Evolutionary conservation across 2,888 invertebrate species (phyloP).

Genomic region (Gnatocerus cornutus): DNA sequence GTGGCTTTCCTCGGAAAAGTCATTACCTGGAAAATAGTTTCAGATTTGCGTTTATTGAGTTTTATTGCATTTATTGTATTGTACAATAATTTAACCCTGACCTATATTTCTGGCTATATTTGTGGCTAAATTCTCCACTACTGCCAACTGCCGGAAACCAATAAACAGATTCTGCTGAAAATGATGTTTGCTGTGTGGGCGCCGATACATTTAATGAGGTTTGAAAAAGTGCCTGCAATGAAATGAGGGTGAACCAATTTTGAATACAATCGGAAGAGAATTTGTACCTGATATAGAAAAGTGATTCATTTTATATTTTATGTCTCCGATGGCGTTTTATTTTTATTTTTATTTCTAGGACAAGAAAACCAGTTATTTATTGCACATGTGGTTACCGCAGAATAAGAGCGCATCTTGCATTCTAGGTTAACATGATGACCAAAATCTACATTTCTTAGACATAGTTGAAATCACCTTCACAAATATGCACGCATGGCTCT

Average conservation of each 20-base stretch:
- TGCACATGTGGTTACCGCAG: too few species aligned
- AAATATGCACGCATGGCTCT: too few species aligned
- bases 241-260: conserved; percentile 11
- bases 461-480: too few species aligned
- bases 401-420: too few species aligned
- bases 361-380: too few species aligned
- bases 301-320: too few species aligned
- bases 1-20: too few species aligned
- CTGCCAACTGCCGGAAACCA: conserved; percentile 13
- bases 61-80: conserved; percentile 13
- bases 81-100: neutral
- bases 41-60: neutral
- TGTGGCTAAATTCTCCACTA: neutral
- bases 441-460: too few species aligned
- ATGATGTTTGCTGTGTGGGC: conserved; percentile 21
- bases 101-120: conserved; percentile 1
- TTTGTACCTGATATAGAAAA: neutral
- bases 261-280: neutral
- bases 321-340: too few species aligned
- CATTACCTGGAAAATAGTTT: neutral
- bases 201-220: conserved; percentile 20
- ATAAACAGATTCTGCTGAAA: conserved; percentile 17
- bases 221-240: conserved; percentile 13
- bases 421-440: too few species aligned
- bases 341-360: too few species aligned